These are phyloP conservation scores for Drosophila diplacantha DNA, from an alignment of 2,888 invertebrate genomes.

Conservation along the genomic window DNA sequence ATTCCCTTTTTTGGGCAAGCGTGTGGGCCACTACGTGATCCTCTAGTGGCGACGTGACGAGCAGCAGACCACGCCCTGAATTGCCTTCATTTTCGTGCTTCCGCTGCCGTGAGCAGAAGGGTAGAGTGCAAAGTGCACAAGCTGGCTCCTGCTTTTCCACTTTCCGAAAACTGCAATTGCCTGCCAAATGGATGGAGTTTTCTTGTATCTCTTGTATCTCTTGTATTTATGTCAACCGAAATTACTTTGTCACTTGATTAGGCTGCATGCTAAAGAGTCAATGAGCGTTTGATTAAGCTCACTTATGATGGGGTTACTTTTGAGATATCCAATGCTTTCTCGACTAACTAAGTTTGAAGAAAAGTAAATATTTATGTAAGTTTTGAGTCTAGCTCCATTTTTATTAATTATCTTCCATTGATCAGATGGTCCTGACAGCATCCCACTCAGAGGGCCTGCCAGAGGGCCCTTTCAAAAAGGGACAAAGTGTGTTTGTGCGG, in stretches of 20 bases:
- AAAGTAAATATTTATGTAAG: too few relatives aligned
- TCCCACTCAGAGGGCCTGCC: neutral
- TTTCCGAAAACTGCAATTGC: slow-evolving; percentile 12
- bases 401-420: slow-evolving; percentile 7
- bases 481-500: neutral
- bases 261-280: too few relatives aligned
- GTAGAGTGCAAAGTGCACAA: slow-evolving; percentile 21
- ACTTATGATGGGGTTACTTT: neutral
- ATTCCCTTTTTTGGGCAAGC: slow-evolving; percentile 55
- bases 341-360: too few relatives aligned
- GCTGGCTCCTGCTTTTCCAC: slow-evolving; percentile 6
- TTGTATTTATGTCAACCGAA: slow-evolving; percentile 3
- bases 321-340: neutral
- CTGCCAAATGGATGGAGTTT: slow-evolving; percentile 4
- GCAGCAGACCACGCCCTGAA: slow-evolving; percentile 40
- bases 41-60: slow-evolving; percentile 56
- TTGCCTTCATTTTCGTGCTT: slow-evolving; percentile 58
- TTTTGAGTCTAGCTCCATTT: fast-evolving
- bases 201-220: neutral
- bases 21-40: slow-evolving; percentile 46
- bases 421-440: neutral
- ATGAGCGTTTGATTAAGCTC: neutral
- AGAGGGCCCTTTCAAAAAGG: neutral
- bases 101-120: slow-evolving; percentile 45
- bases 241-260: slow-evolving; percentile 1